Evolutionary conservation across 2,888 invertebrate species (phyloP), one percentile per base, ranked within the genome.

Genomic region (Apotomis betuletana): DNA sequence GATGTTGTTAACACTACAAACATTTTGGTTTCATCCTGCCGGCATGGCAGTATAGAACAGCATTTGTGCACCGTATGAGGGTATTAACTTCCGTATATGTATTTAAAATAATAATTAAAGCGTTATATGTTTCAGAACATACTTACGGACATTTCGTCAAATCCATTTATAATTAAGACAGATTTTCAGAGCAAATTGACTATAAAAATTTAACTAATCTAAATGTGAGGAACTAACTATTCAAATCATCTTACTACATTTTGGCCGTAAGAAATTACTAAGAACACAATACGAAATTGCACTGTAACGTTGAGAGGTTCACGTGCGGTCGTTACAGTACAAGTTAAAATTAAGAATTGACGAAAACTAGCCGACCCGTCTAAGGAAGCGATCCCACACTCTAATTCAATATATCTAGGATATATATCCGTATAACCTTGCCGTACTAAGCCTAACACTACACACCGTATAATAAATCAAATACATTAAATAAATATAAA

Each of bases 401-500:
- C 72, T 69, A 74, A 74, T 52, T 61, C 59, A 59, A 67, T 60
- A 65, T 69, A 73, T 69, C 63, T 72, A 75, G 69, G 69, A 74
- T 77, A 76, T 75, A 77, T 76, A 75, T 75, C 75, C 61, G 54
- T 69, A 74, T 73, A 69, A 75, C 75, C 77, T 69, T 74, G 75
- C 55, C 63, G 36, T 46, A 70, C 60, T 67, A 62, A 67, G 46
- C 67, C 57, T 70, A 74, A 58, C 83, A 84, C 85, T 83, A 75
- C 78, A 83, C 80, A 77, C 74, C 77, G 75, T 78, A 78, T 78
- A 46, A 46, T 2, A 67, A 70, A 71, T 67, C 61, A 67, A 60
- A 69, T 78, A 81, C 76, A 71, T 86, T 83, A 83, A 90, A 89
- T 88, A 90, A 89, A 90, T 87, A 83, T 86, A 87, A 87, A 86